Evolutionary conservation across 2,888 invertebrate genomes (phyloP).

Genomic region (Oegoconia quadripuncta): DNA sequence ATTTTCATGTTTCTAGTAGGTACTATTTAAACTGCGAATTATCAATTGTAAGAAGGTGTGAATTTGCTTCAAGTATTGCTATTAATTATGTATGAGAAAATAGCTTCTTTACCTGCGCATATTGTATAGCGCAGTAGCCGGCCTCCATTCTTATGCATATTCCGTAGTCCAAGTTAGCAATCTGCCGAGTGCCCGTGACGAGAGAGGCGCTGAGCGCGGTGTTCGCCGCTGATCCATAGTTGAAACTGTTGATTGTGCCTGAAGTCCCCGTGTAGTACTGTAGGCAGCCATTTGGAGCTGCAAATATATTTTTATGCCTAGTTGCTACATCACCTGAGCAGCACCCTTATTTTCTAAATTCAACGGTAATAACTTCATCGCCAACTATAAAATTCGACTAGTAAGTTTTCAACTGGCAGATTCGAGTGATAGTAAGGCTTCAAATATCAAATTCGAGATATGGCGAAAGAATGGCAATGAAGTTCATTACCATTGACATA

Average conservation of each 20-base stretch:
- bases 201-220: conserved; percentile 73
- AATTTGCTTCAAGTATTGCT: background rate
- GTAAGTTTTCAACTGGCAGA: too few relatives aligned
- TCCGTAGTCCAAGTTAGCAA: conserved; percentile 86
- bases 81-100: background rate
- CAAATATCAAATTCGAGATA: too few relatives aligned
- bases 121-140: conserved; percentile 86
- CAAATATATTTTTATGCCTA: too few relatives aligned
- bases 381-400: too few relatives aligned
- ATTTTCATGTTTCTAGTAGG: too few relatives aligned
- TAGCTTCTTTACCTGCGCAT: conserved; percentile 68
- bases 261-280: conserved; percentile 83
- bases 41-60: background rate
- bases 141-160: conserved; percentile 86
- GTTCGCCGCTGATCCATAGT: conserved; percentile 83
- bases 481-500: too few relatives aligned
- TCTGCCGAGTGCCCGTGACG: conserved; percentile 84
- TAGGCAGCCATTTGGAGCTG: conserved; percentile 88
- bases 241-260: conserved; percentile 86
- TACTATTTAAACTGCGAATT: too few relatives aligned
- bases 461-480: too few relatives aligned
- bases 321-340: too few relatives aligned
- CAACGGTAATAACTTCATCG: too few relatives aligned
- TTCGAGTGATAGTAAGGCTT: too few relatives aligned
- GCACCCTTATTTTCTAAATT: too few relatives aligned